These are phyloP conservation scores for Zaprionus lachaisei DNA, from an alignment of 1,140 invertebrate genomes.

Conservation along the genomic window DNA sequence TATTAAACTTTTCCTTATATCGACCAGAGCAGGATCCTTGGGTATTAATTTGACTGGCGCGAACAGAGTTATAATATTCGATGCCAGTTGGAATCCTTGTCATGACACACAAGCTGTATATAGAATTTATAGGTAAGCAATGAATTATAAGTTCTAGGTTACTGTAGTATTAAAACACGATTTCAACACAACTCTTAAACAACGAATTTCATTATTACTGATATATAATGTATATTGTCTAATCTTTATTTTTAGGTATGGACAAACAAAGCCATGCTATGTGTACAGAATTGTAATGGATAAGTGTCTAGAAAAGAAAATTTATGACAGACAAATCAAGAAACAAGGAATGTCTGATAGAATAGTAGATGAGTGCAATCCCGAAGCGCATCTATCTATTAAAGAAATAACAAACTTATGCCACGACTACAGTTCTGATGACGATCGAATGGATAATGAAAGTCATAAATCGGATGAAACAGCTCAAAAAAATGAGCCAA, in stretches of 20 bases:
- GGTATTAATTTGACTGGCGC: slow-evolving; percentile 99
- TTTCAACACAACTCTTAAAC: no score
- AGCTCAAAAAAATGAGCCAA: slow-evolving; percentile 7
- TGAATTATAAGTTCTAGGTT: not conserved
- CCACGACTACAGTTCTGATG: slow-evolving; percentile 96
- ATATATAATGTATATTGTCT: no score
- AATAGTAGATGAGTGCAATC: slow-evolving; percentile 98
- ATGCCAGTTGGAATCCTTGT: slow-evolving; percentile 99
- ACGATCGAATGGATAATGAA: slow-evolving; percentile 83
- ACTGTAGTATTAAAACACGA: no score
- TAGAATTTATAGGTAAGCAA: slow-evolving; percentile 92
- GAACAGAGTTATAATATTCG: slow-evolving; percentile 98
- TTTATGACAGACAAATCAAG: slow-evolving; percentile 98
- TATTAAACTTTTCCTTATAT: slow-evolving; percentile 97
- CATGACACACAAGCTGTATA: slow-evolving; percentile 99
- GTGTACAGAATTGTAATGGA: slow-evolving; percentile 98
- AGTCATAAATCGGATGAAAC: slow-evolving; percentile 26
- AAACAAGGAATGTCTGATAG: slow-evolving; percentile 99
- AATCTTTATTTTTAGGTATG: slow-evolving; percentile 87
- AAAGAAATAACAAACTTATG: slow-evolving; percentile 98
- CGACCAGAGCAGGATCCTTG: slow-evolving; percentile 97
- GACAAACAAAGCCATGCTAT: slow-evolving; percentile 96
- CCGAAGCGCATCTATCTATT: slow-evolving; percentile 96
- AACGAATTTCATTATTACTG: no score
- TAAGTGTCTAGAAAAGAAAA: slow-evolving; percentile 98